Evolutionary conservation across 2,113 vertebrate genomes (phyloP), one percentile per base, ranked within the genome.

Genomic region (Trichomycterus rosablanca): DNA sequence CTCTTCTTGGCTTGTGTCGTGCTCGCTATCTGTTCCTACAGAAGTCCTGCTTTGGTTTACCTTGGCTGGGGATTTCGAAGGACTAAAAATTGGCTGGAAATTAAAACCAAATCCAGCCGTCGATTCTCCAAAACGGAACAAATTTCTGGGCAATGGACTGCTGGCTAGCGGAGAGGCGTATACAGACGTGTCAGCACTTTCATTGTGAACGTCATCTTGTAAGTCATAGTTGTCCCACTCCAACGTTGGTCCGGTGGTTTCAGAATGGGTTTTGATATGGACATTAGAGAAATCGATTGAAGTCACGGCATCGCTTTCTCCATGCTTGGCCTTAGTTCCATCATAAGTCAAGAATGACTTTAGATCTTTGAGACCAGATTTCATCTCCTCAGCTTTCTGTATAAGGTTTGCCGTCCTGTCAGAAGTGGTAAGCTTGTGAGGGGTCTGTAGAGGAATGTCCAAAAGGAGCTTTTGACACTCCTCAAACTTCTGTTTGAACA

Each of bases 301-400:
- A 1, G 51, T 57, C 1, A 76, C 40, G 26, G 68, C 68, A 46
- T 63, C 54, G 53, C 1, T 73, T n/a, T 78, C 77, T 4, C 73
- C 85, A 9, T 89, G 89, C 66, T 89, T 90, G 43, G 92, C 88
- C 74, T 94, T 97, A 10, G 81, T 79, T 79, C 93, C 93, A 37
- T 92, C 91, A 18, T 90, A 91, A 1, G 94, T 97, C 76, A 99
- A 80, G 76, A 94, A 91, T 0, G 82, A 92, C 80, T 97, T 98
- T 10, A 99, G 84, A 75, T 97, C 93, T 85, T 97, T 99, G 16
- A 98, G 86, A n/a, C 84, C 95, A 56, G 85, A 90, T 74, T 99
- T 99, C 95, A 97, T 97, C 81, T 97, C 93, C 80, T 99, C 96
- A 15, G 96, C 96, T 83, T 92, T 96, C 79, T 96, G 88, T 76